Percentiles rank a stretch among this genome's conserved stretches.
These are phyloP conservation scores for Eugnorisma glareosa DNA, from an alignment of 2,888 invertebrate species.

Conservation along the genomic window DNA sequence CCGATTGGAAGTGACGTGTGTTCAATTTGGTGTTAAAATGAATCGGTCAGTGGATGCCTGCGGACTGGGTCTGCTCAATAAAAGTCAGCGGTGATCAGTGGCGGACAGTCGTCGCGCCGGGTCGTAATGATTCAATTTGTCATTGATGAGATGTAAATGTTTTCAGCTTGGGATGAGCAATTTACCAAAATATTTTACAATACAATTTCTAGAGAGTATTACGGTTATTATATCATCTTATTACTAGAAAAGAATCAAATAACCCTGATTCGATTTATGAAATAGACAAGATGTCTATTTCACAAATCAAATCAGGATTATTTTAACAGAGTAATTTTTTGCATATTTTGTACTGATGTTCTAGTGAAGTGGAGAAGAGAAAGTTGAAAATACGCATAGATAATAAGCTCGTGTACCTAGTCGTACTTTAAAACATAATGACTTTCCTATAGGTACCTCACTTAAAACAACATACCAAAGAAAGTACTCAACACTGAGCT, in stretches of 20 bases:
- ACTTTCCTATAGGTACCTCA: background rate
- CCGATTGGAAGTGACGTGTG: constrained; percentile 68
- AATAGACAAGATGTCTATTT: too few species aligned
- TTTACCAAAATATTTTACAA: too few species aligned
- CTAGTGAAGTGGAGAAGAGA: background rate
- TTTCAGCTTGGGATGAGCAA: constrained; percentile 3
- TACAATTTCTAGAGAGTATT: too few species aligned
- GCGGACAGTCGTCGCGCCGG: constrained; percentile 8
- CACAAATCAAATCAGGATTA: too few species aligned
- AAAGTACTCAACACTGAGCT: constrained; percentile 4
- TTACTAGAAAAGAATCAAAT: too few species aligned
- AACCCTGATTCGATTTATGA: too few species aligned
- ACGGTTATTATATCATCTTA: too few species aligned
- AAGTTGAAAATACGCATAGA: background rate
- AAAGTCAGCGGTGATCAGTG: constrained; percentile 52
- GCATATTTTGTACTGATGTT: too few species aligned
- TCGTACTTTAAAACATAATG: background rate
- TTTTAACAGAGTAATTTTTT: too few species aligned
- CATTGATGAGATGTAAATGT: constrained; percentile 38
- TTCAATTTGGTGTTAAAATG: constrained; percentile 69
- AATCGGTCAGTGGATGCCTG: constrained; percentile 39
- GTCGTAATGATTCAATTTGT: constrained; percentile 50
- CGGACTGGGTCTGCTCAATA: constrained; percentile 43
- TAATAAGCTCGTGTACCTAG: background rate
- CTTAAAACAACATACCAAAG: constrained; percentile 1